phyloP scores from a whole-genome alignment of 1,140 invertebrate species.

The Oryzaephilus surinamensis region DNA sequence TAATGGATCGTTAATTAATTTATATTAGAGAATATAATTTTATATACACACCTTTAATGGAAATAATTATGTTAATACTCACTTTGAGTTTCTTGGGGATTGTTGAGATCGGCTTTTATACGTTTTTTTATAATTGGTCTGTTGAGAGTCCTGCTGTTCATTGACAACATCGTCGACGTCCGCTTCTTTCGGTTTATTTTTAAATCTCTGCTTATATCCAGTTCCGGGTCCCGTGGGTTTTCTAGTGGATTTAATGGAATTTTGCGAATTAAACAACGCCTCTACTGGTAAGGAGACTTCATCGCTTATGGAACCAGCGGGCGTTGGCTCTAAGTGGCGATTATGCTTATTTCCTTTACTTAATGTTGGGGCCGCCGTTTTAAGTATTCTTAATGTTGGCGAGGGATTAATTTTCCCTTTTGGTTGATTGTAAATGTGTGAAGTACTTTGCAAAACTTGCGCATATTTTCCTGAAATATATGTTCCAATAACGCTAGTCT shows the following conservation, averaged over 20 bases:
- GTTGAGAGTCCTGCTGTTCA: constrained; percentile 20
- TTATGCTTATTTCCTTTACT: constrained; percentile 40
- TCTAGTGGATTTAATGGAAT: constrained; percentile 42
- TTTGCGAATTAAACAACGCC: constrained; percentile 39
- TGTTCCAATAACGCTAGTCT: constrained; percentile 79
- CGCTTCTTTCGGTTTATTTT: constrained; percentile 31
- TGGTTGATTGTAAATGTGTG: constrained; percentile 28
- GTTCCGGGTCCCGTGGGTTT: constrained; percentile 41
- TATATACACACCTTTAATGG: too few species aligned
- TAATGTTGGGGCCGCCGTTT: constrained; percentile 57
- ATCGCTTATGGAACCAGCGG: constrained; percentile 43
- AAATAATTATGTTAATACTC: constrained; percentile 17
- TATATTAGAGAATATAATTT: too few species aligned
- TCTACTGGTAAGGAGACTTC: constrained; percentile 41
- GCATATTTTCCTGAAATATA: constrained; percentile 81
- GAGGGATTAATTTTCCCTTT: constrained; percentile 50
- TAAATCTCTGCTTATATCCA: constrained; percentile 25
- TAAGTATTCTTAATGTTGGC: constrained; percentile 55
- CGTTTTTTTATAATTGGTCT: constrained; percentile 26
- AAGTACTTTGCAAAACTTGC: constrained; percentile 47
- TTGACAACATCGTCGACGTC: constrained; percentile 25
- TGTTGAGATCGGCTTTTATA: constrained; percentile 12
- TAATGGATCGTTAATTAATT: too few species aligned
- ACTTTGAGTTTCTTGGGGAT: constrained; percentile 24
- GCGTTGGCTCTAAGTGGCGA: constrained; percentile 50